Evolutionary conservation across 2,888 invertebrate genomes (phyloP), one percentile per base, ranked within the genome.

Genomic region (Polyploca ridens): DNA sequence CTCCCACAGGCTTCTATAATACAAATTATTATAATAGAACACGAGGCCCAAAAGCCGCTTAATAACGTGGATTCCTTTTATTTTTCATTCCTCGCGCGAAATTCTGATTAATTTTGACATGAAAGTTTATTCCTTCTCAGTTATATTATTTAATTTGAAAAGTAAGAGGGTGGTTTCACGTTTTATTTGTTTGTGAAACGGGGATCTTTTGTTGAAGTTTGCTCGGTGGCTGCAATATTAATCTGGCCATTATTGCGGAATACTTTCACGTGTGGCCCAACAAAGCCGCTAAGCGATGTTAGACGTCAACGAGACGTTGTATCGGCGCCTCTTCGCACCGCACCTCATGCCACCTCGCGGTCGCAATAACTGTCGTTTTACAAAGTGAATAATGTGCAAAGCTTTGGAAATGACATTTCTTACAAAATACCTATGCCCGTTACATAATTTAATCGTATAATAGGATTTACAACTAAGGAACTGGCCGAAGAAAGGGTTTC

Each of bases 91-190:
- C 61, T 66, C 19, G 10, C 62, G 63, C 60, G 63, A 66, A 76
- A 63, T 78, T 75, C 63, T 75, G 74, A 79, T 80, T 80, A 77
- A 81, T 80, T 81, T 74, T 59, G 71, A 75, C 70, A 76, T 76
- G 71, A 75, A 73, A 76, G 69, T 65, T 49, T 46, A 76, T 75
- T 68, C 67, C 74, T 76, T 73, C 72, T 66, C 72, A 81, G 70
- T 76, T 66, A 75, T 74, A 75, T 81, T 79, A 82, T 81, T 78
- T 76, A 75, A 81, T 79, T 79, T 74, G 16, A 44, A 66, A 71
- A 67, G 71, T 66, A 69, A 69, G 68, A 65, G 68, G 67, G 63
- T 19, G 54, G n/a, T 6, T 8, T 10, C 65, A 65, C 64, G 65
- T 63, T 71, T 68, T 77, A 73, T 79, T 78, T 82, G 78, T 79